A percentile compares a stretch with the other conserved stretches of the same genome.
Conservation (phyloP, 2,797 vertebrate species). For the Tragopan temminckii region DNA sequence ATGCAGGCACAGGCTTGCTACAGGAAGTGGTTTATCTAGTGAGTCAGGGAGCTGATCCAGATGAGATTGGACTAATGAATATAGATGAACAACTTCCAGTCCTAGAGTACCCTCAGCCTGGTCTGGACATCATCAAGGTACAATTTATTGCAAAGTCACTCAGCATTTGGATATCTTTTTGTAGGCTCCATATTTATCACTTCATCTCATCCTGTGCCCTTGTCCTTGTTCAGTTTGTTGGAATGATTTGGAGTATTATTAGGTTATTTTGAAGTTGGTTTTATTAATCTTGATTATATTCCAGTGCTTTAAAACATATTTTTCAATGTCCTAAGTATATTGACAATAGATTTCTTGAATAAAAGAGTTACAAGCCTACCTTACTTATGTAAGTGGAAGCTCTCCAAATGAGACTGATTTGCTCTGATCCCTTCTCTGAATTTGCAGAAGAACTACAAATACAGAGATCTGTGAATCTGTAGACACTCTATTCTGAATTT, state of each 20-base stretch:
- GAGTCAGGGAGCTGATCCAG: slow-evolving; percentile 96
- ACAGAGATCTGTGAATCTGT: not conserved
- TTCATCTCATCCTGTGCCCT: not conserved
- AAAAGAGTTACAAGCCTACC: not conserved
- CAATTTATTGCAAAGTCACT: slow-evolving; percentile 5
- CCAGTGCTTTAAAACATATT: not conserved
- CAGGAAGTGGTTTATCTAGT: slow-evolving; percentile 98
- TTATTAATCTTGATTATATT: not conserved
- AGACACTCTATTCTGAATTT: not conserved
- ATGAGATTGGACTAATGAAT: slow-evolving; percentile 98
- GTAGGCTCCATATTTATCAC: not conserved
- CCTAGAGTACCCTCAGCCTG: slow-evolving; percentile 96
- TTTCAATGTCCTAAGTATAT: not conserved
- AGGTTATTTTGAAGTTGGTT: not conserved
- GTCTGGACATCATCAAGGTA: slow-evolving; percentile 98
- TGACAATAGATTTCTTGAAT: not conserved
- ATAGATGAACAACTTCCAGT: slow-evolving; percentile 98
- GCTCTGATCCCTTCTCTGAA: not conserved
- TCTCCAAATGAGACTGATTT: not conserved
- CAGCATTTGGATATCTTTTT: not conserved
- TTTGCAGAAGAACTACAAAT: not conserved
- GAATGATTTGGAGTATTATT: not conserved
- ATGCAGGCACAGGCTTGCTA: slow-evolving; percentile 93
- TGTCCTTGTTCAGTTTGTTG: not conserved
- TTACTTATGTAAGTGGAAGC: not conserved